Base-by-base conservation (phyloP, 1,140 invertebrate genomes). In the Teleopsis dalmanni region DNA sequence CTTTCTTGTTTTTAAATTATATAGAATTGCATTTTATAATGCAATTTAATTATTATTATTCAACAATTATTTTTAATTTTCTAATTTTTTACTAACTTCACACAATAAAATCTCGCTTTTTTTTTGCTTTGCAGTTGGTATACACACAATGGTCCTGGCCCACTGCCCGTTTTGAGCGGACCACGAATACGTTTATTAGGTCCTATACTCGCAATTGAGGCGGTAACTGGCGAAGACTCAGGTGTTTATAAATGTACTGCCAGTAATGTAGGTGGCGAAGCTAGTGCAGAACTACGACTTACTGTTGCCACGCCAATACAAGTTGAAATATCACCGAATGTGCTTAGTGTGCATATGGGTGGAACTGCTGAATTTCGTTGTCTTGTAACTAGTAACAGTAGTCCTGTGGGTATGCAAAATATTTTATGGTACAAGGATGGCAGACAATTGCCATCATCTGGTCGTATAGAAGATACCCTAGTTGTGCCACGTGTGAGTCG, bases 311-410 rank as follows among this genome's bases (percentile, higher is more conserved):
- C 81, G 19, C 81, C 83, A 23, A 72, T 88, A 11, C 78, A 81
- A 60, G 83, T 85, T 9, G 81, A 86, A 67, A 77, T 87, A 37
- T 77, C 74, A 8, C 84, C 84, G 1, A 73, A 78, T 19, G 74
- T 84, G 13, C 74, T 87, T 13, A 85, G 82, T 51, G 85, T 89
- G 21, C 83, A 88, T 62, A 79, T 88, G 58, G 87, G 85, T 18
- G 81, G 84, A 51, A 80, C 78, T 35, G 83, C 86, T 3, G 81
- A 84, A 59, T 87, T 91, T 60, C 76, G 79, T 43, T 92, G 88
- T 65, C 71, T 76, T 60, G 72, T 79, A 47, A 78, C 76, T 25
- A 69, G 63, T 51, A 70, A 70, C 36, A 67, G 68, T 36, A 62
- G 61, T 42, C 65, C 67, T n/a, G 63, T 70, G 50, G 66, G 66